Evolutionary conservation across 2,797 vertebrate genomes (phyloP).

Genomic region (Phalloptychus januarius): DNA sequence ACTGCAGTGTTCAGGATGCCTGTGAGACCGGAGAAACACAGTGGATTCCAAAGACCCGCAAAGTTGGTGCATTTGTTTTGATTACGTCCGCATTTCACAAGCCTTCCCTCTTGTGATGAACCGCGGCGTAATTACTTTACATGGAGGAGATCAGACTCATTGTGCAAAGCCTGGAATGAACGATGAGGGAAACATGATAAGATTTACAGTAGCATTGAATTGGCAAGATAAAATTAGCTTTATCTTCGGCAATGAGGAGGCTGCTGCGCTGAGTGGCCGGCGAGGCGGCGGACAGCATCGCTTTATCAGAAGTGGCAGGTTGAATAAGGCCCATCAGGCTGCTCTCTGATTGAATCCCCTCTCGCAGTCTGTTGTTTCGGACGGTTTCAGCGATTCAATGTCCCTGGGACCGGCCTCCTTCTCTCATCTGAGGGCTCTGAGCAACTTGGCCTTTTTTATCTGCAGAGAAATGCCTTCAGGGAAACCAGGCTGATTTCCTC

Average conservation of each 20-base stretch:
- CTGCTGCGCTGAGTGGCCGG: constrained; percentile 25
- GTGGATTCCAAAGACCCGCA: constrained; percentile 39
- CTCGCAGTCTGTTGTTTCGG: constrained; percentile 56
- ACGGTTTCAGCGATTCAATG: constrained; percentile 60
- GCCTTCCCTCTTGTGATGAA: constrained; percentile 45
- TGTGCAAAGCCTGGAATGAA: constrained; percentile 26
- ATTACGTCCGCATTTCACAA: constrained; percentile 57
- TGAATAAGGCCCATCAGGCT: constrained; percentile 69
- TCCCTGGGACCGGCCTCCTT: constrained; percentile 54
- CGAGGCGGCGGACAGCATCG: constrained; percentile 41
- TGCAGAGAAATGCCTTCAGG: constrained; percentile 56
- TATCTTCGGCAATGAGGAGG: constrained; percentile 43
- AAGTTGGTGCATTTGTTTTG: constrained; percentile 65
- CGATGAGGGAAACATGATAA: constrained; percentile 53
- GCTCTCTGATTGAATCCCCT: constrained; percentile 68
- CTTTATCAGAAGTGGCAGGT: constrained; percentile 72
- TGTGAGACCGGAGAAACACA: constrained; percentile 41
- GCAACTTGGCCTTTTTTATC: constrained; percentile 64
- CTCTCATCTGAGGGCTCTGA: constrained; percentile 63
- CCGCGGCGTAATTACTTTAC: constrained; percentile 59
- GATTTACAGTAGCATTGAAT: constrained; percentile 55
- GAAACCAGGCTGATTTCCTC: constrained; percentile 59
- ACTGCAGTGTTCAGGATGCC: constrained; percentile 67
- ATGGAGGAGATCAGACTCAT: constrained; percentile 54
- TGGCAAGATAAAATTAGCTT: constrained; percentile 51